Evolutionary conservation across 2,888 invertebrate genomes (phyloP), one percentile per base, ranked within the genome.

Genomic region (Taenaris catops): DNA sequence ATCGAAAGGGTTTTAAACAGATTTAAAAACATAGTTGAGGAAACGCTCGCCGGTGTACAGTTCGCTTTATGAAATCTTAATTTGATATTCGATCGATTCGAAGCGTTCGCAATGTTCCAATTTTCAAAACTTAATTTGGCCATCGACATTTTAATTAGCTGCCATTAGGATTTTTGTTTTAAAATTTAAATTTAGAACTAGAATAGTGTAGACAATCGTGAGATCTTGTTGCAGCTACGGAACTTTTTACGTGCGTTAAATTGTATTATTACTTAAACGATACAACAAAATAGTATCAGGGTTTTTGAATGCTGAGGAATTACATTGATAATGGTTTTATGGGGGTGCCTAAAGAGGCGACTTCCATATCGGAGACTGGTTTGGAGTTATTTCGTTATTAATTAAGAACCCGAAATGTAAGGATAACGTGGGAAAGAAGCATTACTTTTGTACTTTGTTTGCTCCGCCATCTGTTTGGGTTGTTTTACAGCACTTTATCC

Each of bases 271-370:
- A 59, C 49, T 58, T 61, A 63, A 67, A 70, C 62, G 59, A 59
- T 56, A 58, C 61, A 60, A 67, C 63, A 62, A 62, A 67, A 62
- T 61, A 68, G 69, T 72, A 71, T 56, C 64, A 56, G 37, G 27
- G n/a, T n/a, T n/a, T n/a, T n/a, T 63, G 63, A 65, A 67, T 63
- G 66, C 58, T 49, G 57, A 51, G 64, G 71, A 67, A 69, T 75
- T 68, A 74, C 76, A n/a, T 80, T 72, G 75, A 73, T 83, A 79
- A 84, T 81, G 75, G 81, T 78, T 84, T 83, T 83, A 84, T 70
- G 69, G 70, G 75, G 76, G 72, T 72, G 61, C 62, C 63, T 63
- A 65, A 71, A 71, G 63, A 72, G 64, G 71, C 65, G 72, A 67
- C 81, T 75, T 68, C 73, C 64, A 79, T 80, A 78, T 76, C 73